Conservation (phyloP, 1,140 invertebrate genomes). For the Caerostris extrusa region DNA sequence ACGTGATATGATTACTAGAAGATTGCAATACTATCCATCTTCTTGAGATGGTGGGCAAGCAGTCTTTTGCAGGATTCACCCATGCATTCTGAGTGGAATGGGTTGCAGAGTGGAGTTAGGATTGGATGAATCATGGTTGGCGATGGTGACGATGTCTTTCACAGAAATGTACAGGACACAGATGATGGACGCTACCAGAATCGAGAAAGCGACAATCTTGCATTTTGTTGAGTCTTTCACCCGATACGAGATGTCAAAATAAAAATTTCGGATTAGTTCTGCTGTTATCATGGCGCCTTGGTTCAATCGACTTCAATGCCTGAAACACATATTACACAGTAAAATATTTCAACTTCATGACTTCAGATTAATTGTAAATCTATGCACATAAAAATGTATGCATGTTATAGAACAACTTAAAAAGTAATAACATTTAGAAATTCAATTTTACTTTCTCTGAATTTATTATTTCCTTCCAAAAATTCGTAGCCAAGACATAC, state of each 20-base stretch:
- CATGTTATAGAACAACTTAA: no score
- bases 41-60: no score
- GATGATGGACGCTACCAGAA: not conserved
- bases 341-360: not conserved
- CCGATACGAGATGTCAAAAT: not conserved
- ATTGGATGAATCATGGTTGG: not conserved
- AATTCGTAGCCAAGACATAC: no score
- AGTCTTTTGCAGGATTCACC: not conserved
- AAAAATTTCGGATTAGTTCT: not conserved
- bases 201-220: not conserved
- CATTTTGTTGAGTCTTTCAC: not conserved
- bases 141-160: not conserved
- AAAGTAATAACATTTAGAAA: no score
- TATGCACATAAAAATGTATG: no score
- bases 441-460: no score
- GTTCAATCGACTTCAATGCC: not conserved
- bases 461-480: no score
- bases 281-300: not conserved
- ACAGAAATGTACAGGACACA: not conserved
- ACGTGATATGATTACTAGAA: no score
- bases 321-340: not conserved
- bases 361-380: no score
- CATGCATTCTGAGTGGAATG: not conserved
- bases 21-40: no score
- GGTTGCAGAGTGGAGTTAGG: not conserved